Base-by-base conservation (phyloP, 2,888 invertebrate genomes). In the Horisme vitalbata region DNA sequence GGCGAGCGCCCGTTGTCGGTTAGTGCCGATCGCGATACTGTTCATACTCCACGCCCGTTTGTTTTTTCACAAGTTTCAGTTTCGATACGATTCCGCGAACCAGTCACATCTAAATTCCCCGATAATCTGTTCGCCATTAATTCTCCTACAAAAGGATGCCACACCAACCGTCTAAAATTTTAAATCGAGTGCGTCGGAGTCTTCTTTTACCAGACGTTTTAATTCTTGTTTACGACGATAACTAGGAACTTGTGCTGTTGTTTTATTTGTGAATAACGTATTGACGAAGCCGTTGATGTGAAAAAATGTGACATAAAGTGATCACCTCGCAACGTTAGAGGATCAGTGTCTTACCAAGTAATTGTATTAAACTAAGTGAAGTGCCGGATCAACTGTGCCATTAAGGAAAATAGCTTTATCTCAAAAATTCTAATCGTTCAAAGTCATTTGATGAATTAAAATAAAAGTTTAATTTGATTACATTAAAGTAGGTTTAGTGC, bases 171-270 rank as follows among this genome's bases (percentile, higher is more conserved):
- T 78, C 77, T 55, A 81, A 81, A 76, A 79, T 80, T 79, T 83
- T 78, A 55, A 83, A 82, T 72, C 71, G 78, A 65, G 71, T 79
- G 59, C 84, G 83, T 23, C 75, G 81, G 61, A 78, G 79, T 78
- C 73, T 80, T 32, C 62, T 80, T 49, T 72, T 85, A 61, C 83
- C 81, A 47, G 83, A 87, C 71, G 81, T 84, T 61, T 74, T 87
- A 69, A 88, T 89, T 68, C 82, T 89, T 52, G 76, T 89, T 63
- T 89, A 89, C 75, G 87, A 89, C 77, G 75, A 79, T 63, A 83
- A 87, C 78, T 88, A 86, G 68, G 48, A 46, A 52, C 39, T 52
- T 54, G 44, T 39, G 37, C 30, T 56, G 48, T 41, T 58, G 51
- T 55, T 47, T 49, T 30, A 45, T 46, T 53, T 52, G 47, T 47